These are phyloP conservation scores for Lamellibrachia satsuma DNA, from an alignment of 2,888 invertebrate genomes.

Conservation along the genomic window DNA sequence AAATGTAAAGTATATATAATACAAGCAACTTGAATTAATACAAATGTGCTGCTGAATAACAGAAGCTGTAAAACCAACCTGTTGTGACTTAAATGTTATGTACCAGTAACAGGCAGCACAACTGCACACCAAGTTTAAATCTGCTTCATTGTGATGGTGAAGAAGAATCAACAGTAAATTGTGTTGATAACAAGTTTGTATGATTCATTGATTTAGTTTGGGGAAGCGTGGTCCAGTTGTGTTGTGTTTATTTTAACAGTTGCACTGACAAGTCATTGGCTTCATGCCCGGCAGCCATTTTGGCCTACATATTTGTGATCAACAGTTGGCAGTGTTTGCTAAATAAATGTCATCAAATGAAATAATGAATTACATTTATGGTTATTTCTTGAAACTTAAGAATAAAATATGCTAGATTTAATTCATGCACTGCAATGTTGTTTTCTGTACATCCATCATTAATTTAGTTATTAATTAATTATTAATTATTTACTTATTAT, in stretches of 20 bases:
- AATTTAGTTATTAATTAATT: background rate
- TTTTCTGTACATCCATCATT: background rate
- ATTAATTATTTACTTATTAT: background rate
- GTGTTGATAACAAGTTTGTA: background rate
- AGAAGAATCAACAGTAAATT: background rate
- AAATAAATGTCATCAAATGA: background rate
- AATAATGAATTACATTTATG: background rate
- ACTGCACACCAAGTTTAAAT: background rate
- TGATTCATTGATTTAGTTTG: background rate
- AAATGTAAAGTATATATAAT: background rate
- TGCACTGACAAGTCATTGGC: background rate
- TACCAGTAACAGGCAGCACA: background rate
- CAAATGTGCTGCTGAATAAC: background rate
- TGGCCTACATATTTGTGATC: conserved; percentile 6
- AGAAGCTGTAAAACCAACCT: background rate
- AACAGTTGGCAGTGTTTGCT: background rate
- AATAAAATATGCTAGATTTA: background rate
- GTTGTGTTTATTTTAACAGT: background rate
- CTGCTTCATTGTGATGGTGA: background rate
- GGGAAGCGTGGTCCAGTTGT: background rate
- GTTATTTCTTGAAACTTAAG: background rate
- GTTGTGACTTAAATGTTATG: background rate
- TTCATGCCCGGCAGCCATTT: conserved; percentile 13
- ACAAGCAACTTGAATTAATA: background rate
- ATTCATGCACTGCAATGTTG: background rate